Conservation (phyloP, 2,888 invertebrate genomes). For the Tipula lateralis region DNA sequence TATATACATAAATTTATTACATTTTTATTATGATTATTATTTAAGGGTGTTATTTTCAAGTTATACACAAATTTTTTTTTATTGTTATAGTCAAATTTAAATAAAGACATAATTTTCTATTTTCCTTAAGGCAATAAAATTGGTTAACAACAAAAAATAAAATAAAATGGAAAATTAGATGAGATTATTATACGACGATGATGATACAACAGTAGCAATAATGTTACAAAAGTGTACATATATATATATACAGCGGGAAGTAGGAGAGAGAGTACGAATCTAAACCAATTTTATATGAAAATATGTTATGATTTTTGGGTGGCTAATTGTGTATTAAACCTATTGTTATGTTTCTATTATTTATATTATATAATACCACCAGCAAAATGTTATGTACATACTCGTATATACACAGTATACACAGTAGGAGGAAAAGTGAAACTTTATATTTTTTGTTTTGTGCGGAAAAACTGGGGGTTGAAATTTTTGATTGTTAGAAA, state of each 20-base stretch:
- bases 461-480: not conserved
- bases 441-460: not conserved
- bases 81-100: slow-evolving; percentile 34
- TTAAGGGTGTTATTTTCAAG: slow-evolving; percentile 24
- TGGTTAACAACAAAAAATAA: slow-evolving; percentile 2
- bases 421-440: not conserved
- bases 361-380: not conserved
- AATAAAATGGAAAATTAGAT: not conserved
- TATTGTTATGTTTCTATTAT: slow-evolving; percentile 26
- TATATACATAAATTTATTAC: not conserved
- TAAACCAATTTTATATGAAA: slow-evolving; percentile 28
- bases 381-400: too few species aligned
- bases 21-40: not conserved
- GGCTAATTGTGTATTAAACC: slow-evolving; percentile 29
- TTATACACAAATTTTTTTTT: slow-evolving; percentile 24
- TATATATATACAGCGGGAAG: not conserved
- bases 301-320: slow-evolving; percentile 31
- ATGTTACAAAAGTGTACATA: not conserved
- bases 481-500: slow-evolving; percentile 3
- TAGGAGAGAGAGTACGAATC: not conserved
- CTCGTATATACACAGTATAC: too few species aligned
- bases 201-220: too few species aligned
- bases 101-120: slow-evolving; percentile 37
- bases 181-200: slow-evolving; percentile 3
- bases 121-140: slow-evolving; percentile 30